Conservation (phyloP, 1,140 invertebrate genomes). For the Drosophila melanica region DNA sequence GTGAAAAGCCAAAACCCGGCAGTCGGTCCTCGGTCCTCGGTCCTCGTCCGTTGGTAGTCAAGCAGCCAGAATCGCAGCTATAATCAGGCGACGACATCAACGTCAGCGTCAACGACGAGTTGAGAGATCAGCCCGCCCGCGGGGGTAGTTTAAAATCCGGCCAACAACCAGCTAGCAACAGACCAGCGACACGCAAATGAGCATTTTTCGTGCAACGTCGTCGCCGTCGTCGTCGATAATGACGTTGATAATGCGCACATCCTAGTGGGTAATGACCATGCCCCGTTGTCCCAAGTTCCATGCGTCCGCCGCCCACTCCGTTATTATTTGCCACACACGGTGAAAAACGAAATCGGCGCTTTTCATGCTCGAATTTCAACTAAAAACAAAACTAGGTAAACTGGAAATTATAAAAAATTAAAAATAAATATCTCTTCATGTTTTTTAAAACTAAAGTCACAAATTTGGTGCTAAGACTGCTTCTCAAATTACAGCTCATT, state of each 20-base stretch:
- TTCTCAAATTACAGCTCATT: too few species aligned
- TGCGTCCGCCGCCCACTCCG: neutral
- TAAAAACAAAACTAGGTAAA: too few species aligned
- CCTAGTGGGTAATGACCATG: slow-evolving; percentile 25
- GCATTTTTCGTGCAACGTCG: slow-evolving; percentile 3
- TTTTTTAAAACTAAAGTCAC: too few species aligned
- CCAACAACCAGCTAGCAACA: slow-evolving; percentile 17
- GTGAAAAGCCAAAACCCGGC: slow-evolving; percentile 47
- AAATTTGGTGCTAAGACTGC: too few species aligned
- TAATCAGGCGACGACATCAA: slow-evolving; percentile 49
- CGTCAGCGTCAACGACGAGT: slow-evolving; percentile 20
- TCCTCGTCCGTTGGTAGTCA: slow-evolving; percentile 45
- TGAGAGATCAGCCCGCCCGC: slow-evolving; percentile 47
- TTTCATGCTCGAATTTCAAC: too few species aligned
- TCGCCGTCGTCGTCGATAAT: slow-evolving; percentile 38
- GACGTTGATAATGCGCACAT: slow-evolving; percentile 45
- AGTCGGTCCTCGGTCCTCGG: slow-evolving; percentile 13
- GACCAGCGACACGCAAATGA: slow-evolving; percentile 30
- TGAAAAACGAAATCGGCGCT: too few species aligned
- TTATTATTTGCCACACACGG: neutral
- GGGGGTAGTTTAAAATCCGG: slow-evolving; percentile 51
- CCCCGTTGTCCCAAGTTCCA: neutral
- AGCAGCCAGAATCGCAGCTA: slow-evolving; percentile 48
- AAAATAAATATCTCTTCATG: too few species aligned
- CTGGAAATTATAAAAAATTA: too few species aligned